These are phyloP conservation scores for Oxygymnocypris stewartii DNA, from an alignment of 2,113 vertebrate species.

Conservation along the genomic window DNA sequence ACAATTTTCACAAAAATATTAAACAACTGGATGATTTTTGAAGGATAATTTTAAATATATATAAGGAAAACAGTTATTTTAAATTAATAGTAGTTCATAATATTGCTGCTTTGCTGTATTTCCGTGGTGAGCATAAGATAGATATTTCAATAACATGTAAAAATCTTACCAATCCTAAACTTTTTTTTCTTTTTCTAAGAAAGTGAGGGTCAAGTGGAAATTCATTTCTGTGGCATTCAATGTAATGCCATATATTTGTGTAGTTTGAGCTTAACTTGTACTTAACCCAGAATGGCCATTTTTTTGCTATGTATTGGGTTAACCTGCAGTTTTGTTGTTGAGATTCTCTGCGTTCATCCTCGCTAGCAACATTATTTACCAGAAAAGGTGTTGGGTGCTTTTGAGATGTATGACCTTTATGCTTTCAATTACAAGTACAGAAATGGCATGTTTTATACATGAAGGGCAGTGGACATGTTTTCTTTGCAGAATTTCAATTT, in stretches of 20 bases:
- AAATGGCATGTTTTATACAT: conserved; percentile 33
- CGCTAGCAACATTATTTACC: neutral
- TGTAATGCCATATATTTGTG: neutral
- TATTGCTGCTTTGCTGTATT: no score
- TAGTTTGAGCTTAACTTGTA: neutral
- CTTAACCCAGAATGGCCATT: neutral
- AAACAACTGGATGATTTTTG: no score
- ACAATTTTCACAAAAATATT: neutral
- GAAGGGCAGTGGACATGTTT: conserved; percentile 9
- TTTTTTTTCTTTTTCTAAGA: neutral
- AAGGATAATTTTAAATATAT: no score
- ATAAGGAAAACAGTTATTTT: neutral
- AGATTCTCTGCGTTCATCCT: neutral
- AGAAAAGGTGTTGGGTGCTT: neutral
- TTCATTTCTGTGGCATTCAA: no score
- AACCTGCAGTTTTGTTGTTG: neutral
- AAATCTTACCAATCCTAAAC: neutral
- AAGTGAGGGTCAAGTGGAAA: no score
- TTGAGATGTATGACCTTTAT: conserved; percentile 6
- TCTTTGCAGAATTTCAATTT: conserved; percentile 19
- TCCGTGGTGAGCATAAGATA: neutral
- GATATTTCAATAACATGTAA: no score
- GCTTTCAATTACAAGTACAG: conserved; percentile 5
- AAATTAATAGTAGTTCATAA: neutral
- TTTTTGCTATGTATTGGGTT: neutral